phyloP scores from a whole-genome alignment of 2,113 vertebrate species.

The Odontesthes bonariensis region DNA sequence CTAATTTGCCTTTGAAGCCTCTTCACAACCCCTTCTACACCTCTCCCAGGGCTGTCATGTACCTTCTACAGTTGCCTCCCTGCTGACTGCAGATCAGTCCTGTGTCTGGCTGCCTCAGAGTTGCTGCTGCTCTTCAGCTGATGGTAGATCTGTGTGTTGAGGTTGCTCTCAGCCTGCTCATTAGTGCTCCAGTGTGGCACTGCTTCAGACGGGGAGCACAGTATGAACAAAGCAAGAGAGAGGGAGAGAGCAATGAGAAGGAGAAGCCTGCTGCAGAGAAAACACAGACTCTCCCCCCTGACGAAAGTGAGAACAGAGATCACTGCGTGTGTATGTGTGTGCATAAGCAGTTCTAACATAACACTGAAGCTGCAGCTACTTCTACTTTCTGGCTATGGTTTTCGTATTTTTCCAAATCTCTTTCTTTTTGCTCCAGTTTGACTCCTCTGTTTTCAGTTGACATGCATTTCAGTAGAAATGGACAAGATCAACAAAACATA shows the following conservation, averaged over 20 bases:
- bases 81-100: slow-evolving; percentile 65
- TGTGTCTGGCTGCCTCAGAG: slow-evolving; percentile 37
- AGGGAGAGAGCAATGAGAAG: slow-evolving; percentile 48
- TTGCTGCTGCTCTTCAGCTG: slow-evolving; percentile 56
- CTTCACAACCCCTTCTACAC: slow-evolving; percentile 54
- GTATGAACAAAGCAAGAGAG: slow-evolving; percentile 59
- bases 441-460: slow-evolving; percentile 1
- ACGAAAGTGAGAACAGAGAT: slow-evolving; percentile 53
- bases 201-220: slow-evolving; percentile 70
- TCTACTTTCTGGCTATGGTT: slow-evolving; percentile 21
- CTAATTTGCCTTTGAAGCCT: slow-evolving; percentile 47
- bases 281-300: slow-evolving; percentile 59
- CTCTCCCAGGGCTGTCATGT: slow-evolving; percentile 38
- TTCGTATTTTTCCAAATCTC: slow-evolving; percentile 2
- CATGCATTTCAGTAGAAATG: neutral
- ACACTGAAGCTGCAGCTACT: slow-evolving; percentile 33
- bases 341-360: slow-evolving; percentile 30
- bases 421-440: slow-evolving; percentile 20
- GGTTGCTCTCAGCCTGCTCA: slow-evolving; percentile 54
- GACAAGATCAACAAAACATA: slow-evolving; percentile 12
- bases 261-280: slow-evolving; percentile 71
- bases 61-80: slow-evolving; percentile 16
- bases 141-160: slow-evolving; percentile 59
- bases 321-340: slow-evolving; percentile 45
- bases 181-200: slow-evolving; percentile 63